Evolutionary conservation across 2,113 vertebrate genomes (phyloP).

Genomic region (Vimba vimba): DNA sequence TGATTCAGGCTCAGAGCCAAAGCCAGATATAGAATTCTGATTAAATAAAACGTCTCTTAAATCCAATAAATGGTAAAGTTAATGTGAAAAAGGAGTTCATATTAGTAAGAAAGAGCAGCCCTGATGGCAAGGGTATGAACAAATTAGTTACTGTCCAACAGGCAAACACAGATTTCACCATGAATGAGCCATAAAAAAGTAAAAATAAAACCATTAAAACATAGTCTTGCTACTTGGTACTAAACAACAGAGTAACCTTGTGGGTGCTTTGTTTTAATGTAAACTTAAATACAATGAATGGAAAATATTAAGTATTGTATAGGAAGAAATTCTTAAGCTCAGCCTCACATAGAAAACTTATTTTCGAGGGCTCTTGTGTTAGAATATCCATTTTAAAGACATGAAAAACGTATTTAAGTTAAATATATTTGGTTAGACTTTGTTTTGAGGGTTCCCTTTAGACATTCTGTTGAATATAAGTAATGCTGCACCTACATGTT

Average conservation of each 20-base stretch:
- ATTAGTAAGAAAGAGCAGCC: neutral
- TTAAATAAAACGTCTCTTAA: conserved; percentile 30
- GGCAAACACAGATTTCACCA: neutral
- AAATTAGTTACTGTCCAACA: neutral
- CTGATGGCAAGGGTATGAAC: neutral
- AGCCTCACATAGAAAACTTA: neutral
- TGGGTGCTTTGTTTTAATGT: neutral
- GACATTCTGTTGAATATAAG: too few species aligned
- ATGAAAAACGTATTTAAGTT: neutral
- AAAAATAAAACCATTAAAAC: neutral
- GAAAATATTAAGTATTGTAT: neutral
- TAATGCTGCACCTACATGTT: too few species aligned
- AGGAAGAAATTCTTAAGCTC: neutral
- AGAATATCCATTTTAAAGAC: neutral
- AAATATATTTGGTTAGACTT: too few species aligned
- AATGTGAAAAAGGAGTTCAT: neutral
- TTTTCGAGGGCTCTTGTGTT: neutral
- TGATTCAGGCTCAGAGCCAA: conserved; percentile 6
- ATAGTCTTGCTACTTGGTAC: neutral
- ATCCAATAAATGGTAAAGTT: conserved; percentile 7
- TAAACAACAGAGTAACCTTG: neutral
- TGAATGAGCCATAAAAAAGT: neutral
- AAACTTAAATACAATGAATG: neutral
- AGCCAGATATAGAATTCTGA: conserved; percentile 4
- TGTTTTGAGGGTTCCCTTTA: too few species aligned